Conservation (phyloP, 2,797 vertebrate species). For the Chiroxiphia lanceolata region DNA sequence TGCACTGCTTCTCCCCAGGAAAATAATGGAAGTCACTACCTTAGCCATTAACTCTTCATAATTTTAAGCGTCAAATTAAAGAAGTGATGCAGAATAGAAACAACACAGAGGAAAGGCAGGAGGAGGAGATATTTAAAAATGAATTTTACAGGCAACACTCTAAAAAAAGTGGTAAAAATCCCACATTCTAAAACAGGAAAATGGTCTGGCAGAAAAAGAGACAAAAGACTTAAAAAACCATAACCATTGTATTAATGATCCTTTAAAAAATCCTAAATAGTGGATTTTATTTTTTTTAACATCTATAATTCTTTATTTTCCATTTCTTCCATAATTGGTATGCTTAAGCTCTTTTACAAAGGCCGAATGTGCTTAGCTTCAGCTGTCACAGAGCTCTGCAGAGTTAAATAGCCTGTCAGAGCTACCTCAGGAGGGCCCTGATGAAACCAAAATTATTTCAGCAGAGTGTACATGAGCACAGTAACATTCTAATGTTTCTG, state of each 20-base stretch:
- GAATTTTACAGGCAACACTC: background rate
- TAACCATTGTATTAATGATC: rapidly evolving
- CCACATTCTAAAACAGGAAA: background rate
- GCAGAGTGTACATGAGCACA: background rate
- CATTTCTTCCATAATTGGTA: conserved; percentile 9
- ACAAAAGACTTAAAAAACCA: background rate
- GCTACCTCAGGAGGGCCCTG: conserved; percentile 4
- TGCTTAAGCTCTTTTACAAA: conserved; percentile 5
- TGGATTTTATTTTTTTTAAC: background rate
- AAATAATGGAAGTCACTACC: background rate
- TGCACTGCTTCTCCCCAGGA: background rate
- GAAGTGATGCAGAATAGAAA: background rate
- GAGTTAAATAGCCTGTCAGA: conserved; percentile 40
- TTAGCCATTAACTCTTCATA: background rate
- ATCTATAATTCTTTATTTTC: background rate
- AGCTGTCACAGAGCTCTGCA: conserved; percentile 2
- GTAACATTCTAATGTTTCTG: background rate
- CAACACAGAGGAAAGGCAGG: background rate
- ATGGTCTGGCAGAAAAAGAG: background rate
- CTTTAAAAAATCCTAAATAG: background rate
- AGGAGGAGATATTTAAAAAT: background rate
- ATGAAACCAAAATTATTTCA: conserved; percentile 25
- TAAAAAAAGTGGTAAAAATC: background rate
- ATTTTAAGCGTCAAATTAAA: background rate
- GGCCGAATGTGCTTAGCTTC: conserved; percentile 22